These are phyloP conservation scores for Stenodera caucasica DNA, from an alignment of 2,888 invertebrate species.

Conservation along the genomic window DNA sequence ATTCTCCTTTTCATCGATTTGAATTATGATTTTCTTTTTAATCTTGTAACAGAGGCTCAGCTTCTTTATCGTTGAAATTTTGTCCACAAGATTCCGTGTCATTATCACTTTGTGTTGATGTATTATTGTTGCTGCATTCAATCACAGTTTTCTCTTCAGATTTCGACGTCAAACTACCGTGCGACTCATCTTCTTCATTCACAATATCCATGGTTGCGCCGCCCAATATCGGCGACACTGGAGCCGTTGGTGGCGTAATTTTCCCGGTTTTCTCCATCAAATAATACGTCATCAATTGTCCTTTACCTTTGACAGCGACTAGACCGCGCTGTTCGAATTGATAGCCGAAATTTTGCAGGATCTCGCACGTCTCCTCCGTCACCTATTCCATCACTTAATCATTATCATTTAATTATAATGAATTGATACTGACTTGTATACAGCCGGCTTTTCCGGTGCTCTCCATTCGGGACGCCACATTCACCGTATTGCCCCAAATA, in stretches of 20 bases:
- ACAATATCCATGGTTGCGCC: slow-evolving; percentile 52
- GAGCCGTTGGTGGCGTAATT: slow-evolving; percentile 51
- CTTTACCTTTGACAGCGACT: slow-evolving; percentile 96
- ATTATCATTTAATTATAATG: neutral
- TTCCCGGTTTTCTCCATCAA: slow-evolving; percentile 65
- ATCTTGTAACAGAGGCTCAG: slow-evolving; percentile 46
- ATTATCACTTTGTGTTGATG: slow-evolving; percentile 46
- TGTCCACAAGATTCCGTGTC: slow-evolving; percentile 42
- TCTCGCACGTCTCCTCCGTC: slow-evolving; percentile 90
- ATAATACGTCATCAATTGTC: slow-evolving; percentile 94
- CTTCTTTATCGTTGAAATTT: slow-evolving; percentile 44
- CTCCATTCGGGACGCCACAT: slow-evolving; percentile 97
- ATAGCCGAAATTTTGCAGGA: slow-evolving; percentile 87
- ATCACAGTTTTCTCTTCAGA: slow-evolving; percentile 53
- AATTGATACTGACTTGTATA: slow-evolving; percentile 70
- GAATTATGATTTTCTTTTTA: slow-evolving; percentile 37
- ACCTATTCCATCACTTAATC: slow-evolving; percentile 64
- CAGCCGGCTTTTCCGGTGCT: slow-evolving; percentile 95
- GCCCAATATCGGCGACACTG: slow-evolving; percentile 47
- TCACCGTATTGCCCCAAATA: slow-evolving; percentile 97
- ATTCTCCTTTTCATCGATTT: neutral
- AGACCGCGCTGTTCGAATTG: slow-evolving; percentile 92
- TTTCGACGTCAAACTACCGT: slow-evolving; percentile 51
- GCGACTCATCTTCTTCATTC: slow-evolving; percentile 55
- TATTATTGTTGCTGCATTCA: slow-evolving; percentile 44